Evolutionary conservation across 2,888 invertebrate species (phyloP), one percentile per base, ranked within the genome.

Genomic region (Pseudolycoriella hygida): DNA sequence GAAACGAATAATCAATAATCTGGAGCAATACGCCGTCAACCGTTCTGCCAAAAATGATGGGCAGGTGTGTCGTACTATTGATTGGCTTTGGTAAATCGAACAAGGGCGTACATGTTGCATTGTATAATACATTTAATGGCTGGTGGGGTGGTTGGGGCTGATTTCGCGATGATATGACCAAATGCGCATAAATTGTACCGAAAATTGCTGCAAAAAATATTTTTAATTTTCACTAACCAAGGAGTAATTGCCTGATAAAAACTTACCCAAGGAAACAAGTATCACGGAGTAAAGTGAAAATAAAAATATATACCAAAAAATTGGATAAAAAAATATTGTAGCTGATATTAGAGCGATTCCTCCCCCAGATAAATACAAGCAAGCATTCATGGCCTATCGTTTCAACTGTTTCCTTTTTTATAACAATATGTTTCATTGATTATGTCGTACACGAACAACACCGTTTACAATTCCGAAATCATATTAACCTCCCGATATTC

Each of bases 21-120:
- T 87, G 81, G 56, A 88, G 85, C 19, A 90, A 62, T 51, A 86
- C 77, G 54, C 80, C 76, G 57, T 90, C 90, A 32, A 90, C 82
- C 47, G 84, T 82, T 50, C 84, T 73, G 38, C 86, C 83, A 64
- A 85, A 82, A 56, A 86, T 73, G n/a, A 82, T 67, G n/a, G 82
- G 79, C 53, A 83, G 69, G 61, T 79, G 77, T 39, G 68, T 67
- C 51, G 67, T 60, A 52, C 65, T 68, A 49, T 60, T 63, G 38
- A 59, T 58, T 45, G 59, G 61, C 40, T 64, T 60, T 43, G 66
- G 64, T 53, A 61, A 55, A 54, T 65, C 64, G 47, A 65, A 65
- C 44, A 65, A 58, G 51, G 54, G 58, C 45, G 61, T 57, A 52
- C 64, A 61, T 42, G 65, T 64, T 44, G 63, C 65, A 56, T 61